A percentile compares a stretch with the other conserved stretches of the same genome.
Conservation (phyloP, 1,140 invertebrate genomes). For the Mya arenaria region DNA sequence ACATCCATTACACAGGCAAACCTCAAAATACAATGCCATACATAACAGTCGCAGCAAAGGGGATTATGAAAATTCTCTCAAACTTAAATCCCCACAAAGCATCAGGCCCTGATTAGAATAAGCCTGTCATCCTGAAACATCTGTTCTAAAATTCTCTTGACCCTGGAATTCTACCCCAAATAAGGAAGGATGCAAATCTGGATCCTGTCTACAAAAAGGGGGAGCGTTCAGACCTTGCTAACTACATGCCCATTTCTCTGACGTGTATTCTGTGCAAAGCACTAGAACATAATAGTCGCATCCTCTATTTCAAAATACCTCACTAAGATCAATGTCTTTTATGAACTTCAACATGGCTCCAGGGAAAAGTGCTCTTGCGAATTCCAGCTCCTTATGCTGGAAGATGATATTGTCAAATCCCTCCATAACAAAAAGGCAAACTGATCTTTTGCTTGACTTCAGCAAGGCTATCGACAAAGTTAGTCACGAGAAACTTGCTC, state of each 20-base stretch:
- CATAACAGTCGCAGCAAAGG: no score
- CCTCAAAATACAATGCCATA: no score
- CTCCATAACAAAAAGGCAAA: background rate
- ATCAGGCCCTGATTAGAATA: no score
- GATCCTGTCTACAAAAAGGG: conserved; percentile 28
- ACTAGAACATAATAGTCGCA: conserved; percentile 35
- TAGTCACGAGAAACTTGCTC: conserved; percentile 48
- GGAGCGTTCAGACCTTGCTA: conserved; percentile 2
- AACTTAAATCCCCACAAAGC: no score
- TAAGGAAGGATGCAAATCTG: background rate
- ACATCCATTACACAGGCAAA: no score
- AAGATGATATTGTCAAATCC: background rate
- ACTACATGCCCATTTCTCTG: conserved; percentile 25
- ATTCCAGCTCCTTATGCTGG: background rate
- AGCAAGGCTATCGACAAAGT: conserved; percentile 62
- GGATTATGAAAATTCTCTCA: no score
- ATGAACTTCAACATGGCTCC: conserved; percentile 36
- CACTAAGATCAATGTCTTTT: conserved; percentile 13
- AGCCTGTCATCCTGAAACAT: background rate
- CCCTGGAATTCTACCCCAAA: background rate
- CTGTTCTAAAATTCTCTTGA: conserved; percentile 1
- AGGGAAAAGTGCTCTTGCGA: conserved; percentile 33
- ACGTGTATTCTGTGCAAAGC: conserved; percentile 39
- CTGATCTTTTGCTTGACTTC: conserved; percentile 52
- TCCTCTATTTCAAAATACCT: conserved; percentile 14